Evolutionary conservation across 2,113 vertebrate genomes (phyloP).

Genomic region (Cricetomys ansorgei): DNA sequence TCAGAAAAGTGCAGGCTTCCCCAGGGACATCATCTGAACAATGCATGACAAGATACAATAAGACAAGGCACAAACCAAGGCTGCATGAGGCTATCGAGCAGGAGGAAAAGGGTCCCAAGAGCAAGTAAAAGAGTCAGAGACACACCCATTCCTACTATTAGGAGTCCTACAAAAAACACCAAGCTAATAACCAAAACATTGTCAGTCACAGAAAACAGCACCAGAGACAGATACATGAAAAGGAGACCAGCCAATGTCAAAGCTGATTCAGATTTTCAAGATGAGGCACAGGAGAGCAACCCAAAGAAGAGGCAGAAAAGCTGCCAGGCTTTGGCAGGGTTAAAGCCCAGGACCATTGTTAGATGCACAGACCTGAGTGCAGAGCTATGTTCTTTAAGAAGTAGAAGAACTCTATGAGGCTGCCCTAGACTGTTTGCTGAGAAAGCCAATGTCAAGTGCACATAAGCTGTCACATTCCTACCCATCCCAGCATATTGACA

Average conservation of each 20-base stretch:
- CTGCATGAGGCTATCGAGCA: no score
- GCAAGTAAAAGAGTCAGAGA: no score
- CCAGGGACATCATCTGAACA: no score
- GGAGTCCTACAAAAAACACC: no score
- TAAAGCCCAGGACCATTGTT: neutral
- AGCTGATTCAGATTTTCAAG: neutral
- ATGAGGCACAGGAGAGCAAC: neutral
- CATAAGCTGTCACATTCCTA: constrained; percentile 88
- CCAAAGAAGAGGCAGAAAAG: neutral
- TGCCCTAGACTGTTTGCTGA: neutral
- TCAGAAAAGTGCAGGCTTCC: no score
- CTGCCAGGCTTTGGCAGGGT: neutral
- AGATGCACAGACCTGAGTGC: neutral
- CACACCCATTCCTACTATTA: no score
- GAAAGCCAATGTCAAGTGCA: neutral
- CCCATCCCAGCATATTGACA: constrained; percentile 94
- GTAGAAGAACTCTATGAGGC: neutral
- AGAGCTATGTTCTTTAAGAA: neutral
- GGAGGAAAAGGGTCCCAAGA: no score
- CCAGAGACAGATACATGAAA: neutral
- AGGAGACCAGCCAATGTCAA: neutral
- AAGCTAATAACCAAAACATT: no score
- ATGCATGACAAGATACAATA: no score
- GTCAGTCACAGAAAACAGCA: neutral
- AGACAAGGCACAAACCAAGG: no score